Conservation (phyloP, 2,797 vertebrate genomes). For the Ataeniobius toweri region DNA sequence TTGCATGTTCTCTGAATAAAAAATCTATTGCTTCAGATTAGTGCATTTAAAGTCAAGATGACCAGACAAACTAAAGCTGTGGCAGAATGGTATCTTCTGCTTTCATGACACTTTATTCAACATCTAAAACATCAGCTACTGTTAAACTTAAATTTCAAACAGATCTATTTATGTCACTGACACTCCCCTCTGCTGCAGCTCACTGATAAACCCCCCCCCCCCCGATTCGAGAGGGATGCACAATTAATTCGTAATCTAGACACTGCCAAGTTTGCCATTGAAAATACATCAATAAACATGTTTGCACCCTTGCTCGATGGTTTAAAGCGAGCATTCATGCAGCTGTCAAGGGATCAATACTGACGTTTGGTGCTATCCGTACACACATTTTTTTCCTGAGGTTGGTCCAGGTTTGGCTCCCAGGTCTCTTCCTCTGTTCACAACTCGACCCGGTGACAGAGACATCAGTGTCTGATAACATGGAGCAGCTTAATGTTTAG, state of each 20-base stretch:
- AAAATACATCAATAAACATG: slow-evolving; percentile 25
- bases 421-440: slow-evolving; percentile 23
- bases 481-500: slow-evolving; percentile 82
- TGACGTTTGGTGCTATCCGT: neutral
- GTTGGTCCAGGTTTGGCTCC: slow-evolving; percentile 31
- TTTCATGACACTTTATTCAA: neutral
- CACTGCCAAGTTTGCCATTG: slow-evolving; percentile 7
- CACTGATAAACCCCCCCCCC: slow-evolving; percentile 37
- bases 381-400: neutral
- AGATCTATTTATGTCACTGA: slow-evolving; percentile 1
- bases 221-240: neutral
- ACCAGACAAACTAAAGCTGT: neutral
- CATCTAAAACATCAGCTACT: neutral
- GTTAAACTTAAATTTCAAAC: neutral
- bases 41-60: neutral
- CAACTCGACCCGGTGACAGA: slow-evolving; percentile 44
- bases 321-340: slow-evolving; percentile 32
- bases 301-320: slow-evolving; percentile 16
- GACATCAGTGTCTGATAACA: slow-evolving; percentile 60
- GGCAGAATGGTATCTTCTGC: neutral
- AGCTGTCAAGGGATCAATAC: slow-evolving; percentile 46
- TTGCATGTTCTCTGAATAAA: neutral
- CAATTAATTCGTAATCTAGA: neutral
- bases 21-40: neutral
- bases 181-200: slow-evolving; percentile 21